Conservation (phyloP, 2,113 vertebrate genomes). For the Onychostruthus taczanowskii region DNA sequence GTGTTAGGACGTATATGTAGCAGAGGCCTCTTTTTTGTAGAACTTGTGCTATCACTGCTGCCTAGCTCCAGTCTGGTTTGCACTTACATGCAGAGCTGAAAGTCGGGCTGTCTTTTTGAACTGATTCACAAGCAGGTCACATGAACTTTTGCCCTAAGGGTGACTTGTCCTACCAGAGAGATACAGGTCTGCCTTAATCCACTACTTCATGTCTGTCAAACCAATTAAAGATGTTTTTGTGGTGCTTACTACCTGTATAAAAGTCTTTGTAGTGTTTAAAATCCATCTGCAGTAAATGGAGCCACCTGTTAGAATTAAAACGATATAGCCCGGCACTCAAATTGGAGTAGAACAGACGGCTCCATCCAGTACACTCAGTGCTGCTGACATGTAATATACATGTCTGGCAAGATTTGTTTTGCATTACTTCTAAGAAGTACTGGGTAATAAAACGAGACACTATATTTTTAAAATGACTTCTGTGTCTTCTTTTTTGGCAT, state of each 20-base stretch:
- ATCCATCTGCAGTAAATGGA: background rate
- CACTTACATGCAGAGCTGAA: background rate
- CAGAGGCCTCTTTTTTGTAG: background rate
- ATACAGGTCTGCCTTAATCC: background rate
- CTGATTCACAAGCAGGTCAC: background rate
- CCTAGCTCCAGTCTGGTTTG: background rate
- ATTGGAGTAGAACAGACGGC: background rate
- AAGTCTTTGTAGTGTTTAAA: background rate
- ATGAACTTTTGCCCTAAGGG: background rate
- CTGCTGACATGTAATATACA: background rate
- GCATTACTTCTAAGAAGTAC: background rate
- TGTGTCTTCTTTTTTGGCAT: background rate
- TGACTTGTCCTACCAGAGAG: background rate
- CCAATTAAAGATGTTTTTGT: background rate
- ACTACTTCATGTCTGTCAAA: background rate
- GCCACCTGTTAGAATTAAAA: background rate
- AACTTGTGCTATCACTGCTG: background rate
- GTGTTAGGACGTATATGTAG: background rate
- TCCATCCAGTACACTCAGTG: background rate
- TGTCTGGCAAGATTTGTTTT: background rate
- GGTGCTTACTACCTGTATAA: background rate
- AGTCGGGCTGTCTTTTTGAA: background rate
- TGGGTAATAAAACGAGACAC: background rate
- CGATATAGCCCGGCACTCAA: background rate
- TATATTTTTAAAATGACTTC: background rate